phyloP scores from a whole-genome alignment of 1,140 invertebrate genomes.

The Eurosta solidaginis region DNA sequence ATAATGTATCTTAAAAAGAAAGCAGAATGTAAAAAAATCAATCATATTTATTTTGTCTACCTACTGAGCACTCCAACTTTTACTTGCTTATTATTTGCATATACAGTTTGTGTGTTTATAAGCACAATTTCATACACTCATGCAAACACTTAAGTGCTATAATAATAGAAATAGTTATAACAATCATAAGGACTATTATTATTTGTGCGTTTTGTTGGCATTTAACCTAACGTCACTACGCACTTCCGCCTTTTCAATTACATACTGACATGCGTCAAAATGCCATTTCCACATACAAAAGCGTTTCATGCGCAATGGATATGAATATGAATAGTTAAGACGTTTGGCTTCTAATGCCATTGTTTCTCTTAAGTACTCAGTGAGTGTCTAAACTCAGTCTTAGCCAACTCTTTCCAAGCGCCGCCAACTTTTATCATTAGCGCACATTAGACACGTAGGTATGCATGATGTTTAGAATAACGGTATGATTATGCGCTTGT shows the following conservation, averaged over 20 bases:
- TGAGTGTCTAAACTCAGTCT: background rate
- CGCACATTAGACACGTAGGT: constrained; percentile 24
- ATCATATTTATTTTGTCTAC: no score
- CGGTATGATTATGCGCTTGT: background rate
- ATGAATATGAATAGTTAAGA: background rate
- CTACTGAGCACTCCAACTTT: no score
- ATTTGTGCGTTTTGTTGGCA: constrained; percentile 42
- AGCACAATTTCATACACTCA: background rate
- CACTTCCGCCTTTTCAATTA: background rate
- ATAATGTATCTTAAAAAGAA: no score
- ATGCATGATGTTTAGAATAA: no score
- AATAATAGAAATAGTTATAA: constrained; percentile 27
- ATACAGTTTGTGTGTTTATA: no score
- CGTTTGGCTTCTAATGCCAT: background rate
- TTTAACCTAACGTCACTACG: background rate
- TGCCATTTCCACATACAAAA: no score
- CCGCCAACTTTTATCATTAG: background rate
- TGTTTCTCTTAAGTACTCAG: background rate
- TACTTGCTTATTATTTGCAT: no score
- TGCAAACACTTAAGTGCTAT: background rate
- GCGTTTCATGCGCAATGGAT: no score
- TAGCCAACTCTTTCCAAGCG: background rate
- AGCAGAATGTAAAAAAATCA: no score
- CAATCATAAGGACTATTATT: constrained; percentile 39
- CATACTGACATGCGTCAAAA: background rate